A percentile compares a stretch with the other conserved stretches of the same genome.
Conservation (phyloP, 2,113 vertebrate species). For the Lipophrys pholis region DNA sequence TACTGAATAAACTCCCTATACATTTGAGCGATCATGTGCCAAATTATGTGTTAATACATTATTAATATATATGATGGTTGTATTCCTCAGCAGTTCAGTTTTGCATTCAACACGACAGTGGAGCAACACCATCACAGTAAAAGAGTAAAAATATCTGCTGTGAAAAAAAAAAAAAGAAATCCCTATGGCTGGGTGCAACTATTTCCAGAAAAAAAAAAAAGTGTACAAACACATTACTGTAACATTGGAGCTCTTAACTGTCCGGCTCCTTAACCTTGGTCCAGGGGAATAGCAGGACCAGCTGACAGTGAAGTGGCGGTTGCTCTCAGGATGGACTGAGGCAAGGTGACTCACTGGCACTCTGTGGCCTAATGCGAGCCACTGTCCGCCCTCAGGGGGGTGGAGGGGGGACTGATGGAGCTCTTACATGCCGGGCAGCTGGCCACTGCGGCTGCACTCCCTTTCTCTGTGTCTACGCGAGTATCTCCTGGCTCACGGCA, state of each 20-base stretch:
- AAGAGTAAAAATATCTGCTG: no score
- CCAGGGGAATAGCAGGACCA: conserved; percentile 45
- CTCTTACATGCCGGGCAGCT: conserved; percentile 54
- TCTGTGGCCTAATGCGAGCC: conserved; percentile 64
- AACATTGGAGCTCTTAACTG: conserved; percentile 25
- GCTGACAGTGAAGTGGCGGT: conserved; percentile 66
- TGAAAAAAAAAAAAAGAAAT: no score
- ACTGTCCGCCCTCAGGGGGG: conserved; percentile 60
- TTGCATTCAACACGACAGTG: no score
- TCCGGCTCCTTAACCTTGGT: conserved; percentile 62
- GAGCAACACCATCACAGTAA: no score
- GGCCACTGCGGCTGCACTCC: conserved; percentile 18
- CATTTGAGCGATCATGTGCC: no score
- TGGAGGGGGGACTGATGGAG: conserved; percentile 68
- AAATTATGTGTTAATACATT: no score
- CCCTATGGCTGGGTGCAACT: no score
- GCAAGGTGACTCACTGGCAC: conserved; percentile 76
- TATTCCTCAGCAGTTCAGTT: no score
- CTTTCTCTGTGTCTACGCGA: conserved; percentile 7
- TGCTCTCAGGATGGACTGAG: conserved; percentile 67
- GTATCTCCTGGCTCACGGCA: conserved; percentile 17
- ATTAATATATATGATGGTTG: no score
- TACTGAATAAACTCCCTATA: no score
- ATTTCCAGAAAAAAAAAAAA: no score
- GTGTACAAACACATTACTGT: conserved; percentile 9